These are phyloP conservation scores for Seriola quinqueradiata DNA, from an alignment of 2,113 vertebrate species.

Conservation along the genomic window DNA sequence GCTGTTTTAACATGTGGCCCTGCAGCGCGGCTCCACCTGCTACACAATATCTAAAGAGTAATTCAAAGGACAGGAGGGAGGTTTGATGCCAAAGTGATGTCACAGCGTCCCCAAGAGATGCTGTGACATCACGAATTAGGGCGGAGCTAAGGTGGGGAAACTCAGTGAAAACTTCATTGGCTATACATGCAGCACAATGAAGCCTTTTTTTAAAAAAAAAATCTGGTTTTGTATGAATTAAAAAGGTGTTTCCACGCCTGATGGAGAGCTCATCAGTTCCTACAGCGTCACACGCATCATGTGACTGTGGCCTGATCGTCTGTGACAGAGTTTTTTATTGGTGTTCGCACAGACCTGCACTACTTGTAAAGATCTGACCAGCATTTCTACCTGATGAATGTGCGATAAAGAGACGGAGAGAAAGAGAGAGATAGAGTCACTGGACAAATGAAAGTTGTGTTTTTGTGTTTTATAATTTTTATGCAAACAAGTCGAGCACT, in stretches of 20 bases:
- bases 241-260: not conserved
- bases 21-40: no score
- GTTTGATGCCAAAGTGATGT: not conserved
- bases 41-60: no score
- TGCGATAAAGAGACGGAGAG: not conserved
- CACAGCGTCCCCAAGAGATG: not conserved
- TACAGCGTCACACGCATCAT: not conserved
- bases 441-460: conserved; percentile 18
- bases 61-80: no score
- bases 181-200: conserved; percentile 14
- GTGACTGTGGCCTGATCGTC: conserved; percentile 24
- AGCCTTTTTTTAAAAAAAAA: conserved; percentile 15
- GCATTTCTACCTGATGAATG: conserved; percentile 45
- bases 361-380: not conserved
- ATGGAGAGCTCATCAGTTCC: not conserved
- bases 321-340: conserved; percentile 14
- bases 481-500: conserved; percentile 56
- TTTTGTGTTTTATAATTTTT: conserved; percentile 51
- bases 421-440: not conserved
- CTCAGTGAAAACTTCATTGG: not conserved
- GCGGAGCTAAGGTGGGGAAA: not conserved
- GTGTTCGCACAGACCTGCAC: conserved; percentile 5
- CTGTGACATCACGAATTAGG: conserved; percentile 4
- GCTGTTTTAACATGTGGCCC: no score
- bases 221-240: conserved; percentile 25